These are phyloP conservation scores for Catagonus wagneri DNA, from an alignment of 2,113 vertebrate species.

Conservation along the genomic window DNA sequence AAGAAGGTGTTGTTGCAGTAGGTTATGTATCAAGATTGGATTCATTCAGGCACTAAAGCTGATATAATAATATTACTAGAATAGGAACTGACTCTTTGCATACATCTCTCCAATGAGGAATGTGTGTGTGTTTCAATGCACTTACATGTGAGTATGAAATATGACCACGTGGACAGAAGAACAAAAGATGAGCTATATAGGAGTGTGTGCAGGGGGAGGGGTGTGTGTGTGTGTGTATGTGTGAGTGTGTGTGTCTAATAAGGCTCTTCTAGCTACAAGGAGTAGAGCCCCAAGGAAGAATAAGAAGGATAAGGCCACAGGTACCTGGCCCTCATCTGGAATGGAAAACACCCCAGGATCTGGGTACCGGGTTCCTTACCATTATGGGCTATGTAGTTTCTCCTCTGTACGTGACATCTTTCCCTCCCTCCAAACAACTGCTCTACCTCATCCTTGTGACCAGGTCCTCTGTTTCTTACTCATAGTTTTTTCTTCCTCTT, in stretches of 20 bases:
- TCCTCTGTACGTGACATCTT: background rate
- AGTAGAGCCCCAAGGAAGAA: background rate
- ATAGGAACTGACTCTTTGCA: too few relatives aligned
- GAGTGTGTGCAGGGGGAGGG: background rate
- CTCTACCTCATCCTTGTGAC: background rate
- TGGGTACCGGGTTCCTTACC: background rate
- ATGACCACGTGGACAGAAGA: conserved; percentile 4
- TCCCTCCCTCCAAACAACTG: background rate
- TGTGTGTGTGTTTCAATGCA: background rate
- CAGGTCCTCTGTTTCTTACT: background rate
- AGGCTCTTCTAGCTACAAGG: background rate
- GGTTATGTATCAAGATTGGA: background rate
- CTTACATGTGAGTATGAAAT: background rate
- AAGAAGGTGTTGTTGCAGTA: background rate
- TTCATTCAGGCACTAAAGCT: background rate
- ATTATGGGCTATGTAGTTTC: background rate
- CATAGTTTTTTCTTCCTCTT: background rate
- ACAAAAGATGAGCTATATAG: background rate
- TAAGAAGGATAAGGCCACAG: background rate
- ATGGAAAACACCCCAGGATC: background rate
- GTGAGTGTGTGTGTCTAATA: background rate
- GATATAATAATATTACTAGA: background rate
- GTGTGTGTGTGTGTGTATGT: background rate
- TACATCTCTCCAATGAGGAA: background rate
- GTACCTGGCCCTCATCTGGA: background rate